Evolutionary conservation across 2,888 invertebrate genomes (phyloP).

Genomic region (Empis stercorea): DNA sequence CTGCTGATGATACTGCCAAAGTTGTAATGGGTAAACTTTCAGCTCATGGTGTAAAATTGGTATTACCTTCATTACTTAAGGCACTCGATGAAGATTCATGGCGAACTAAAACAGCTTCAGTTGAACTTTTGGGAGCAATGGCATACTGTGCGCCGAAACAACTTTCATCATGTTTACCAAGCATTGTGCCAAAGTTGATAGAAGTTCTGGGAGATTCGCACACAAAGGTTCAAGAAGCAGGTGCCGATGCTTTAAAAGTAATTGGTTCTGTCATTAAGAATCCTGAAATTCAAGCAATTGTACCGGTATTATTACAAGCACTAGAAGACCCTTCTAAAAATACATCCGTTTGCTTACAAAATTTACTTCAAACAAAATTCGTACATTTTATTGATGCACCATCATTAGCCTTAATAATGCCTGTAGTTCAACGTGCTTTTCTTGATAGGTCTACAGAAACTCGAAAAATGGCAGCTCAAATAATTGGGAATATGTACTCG

Average conservation of each 20-base stretch:
- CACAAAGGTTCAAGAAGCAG: constrained; percentile 92
- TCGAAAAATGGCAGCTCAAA: constrained; percentile 97
- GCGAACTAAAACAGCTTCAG: constrained; percentile 95
- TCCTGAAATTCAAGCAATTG: constrained; percentile 94
- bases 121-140: constrained; percentile 94
- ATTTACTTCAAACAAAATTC: constrained; percentile 88
- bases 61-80: constrained; percentile 82
- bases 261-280: constrained; percentile 97
- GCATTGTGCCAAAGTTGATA: constrained; percentile 94
- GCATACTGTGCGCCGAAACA: constrained; percentile 99
- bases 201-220: constrained; percentile 97
- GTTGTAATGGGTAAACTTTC: constrained; percentile 92
- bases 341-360: constrained; percentile 86
- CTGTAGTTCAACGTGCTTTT: constrained; percentile 95
- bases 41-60: constrained; percentile 94
- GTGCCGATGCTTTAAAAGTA: constrained; percentile 85
- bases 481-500: constrained; percentile 99
- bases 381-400: constrained; percentile 99
- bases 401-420: constrained; percentile 97
- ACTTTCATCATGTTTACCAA: constrained; percentile 91
- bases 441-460: constrained; percentile 96
- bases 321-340: constrained; percentile 93
- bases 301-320: constrained; percentile 74
- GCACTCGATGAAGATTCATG: constrained; percentile 97
- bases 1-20: constrained; percentile 92